Conservation (phyloP, 2,888 invertebrate genomes). For the Phaedon cochleariae region DNA sequence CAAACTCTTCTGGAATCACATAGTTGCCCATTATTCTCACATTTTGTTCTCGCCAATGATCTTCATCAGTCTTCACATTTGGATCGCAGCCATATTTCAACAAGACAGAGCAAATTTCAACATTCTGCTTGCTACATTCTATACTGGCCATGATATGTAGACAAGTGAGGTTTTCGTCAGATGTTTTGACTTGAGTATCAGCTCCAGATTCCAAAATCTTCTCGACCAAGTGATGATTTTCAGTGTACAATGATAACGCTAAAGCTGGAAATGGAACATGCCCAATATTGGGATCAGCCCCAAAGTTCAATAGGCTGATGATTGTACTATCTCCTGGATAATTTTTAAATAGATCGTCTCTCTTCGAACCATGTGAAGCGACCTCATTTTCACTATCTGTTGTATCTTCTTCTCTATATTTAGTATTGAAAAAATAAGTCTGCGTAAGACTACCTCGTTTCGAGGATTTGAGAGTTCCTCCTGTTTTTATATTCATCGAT, state of each 20-base stretch:
- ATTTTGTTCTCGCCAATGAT: conserved; percentile 53
- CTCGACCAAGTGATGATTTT: conserved; percentile 47
- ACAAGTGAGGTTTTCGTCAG: conserved; percentile 49
- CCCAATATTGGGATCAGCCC: conserved; percentile 55
- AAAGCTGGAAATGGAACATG: conserved; percentile 55
- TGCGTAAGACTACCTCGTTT: not conserved
- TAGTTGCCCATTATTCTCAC: conserved; percentile 22
- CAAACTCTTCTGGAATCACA: conserved; percentile 13
- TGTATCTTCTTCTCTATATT: not conserved
- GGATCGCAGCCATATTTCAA: conserved; percentile 51
- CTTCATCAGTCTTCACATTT: conserved; percentile 46
- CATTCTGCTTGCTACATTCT: conserved; percentile 40
- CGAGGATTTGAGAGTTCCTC: not conserved
- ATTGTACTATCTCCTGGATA: conserved; percentile 34
- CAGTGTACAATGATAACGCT: conserved; percentile 54
- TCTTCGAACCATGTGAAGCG: not conserved
- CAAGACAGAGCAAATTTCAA: conserved; percentile 47
- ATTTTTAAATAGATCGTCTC: not conserved
- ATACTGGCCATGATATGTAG: conserved; percentile 54
- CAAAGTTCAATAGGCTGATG: conserved; percentile 50
- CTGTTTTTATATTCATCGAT: conserved; percentile 29
- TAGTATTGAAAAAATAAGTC: not conserved
- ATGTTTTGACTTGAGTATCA: conserved; percentile 45
- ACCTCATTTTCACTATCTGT: not conserved
- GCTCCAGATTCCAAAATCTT: conserved; percentile 48